A percentile compares a stretch with the other conserved stretches of the same genome.
These are phyloP conservation scores for Adoxophyes honmai DNA, from an alignment of 1,140 invertebrate genomes.

Conservation along the genomic window DNA sequence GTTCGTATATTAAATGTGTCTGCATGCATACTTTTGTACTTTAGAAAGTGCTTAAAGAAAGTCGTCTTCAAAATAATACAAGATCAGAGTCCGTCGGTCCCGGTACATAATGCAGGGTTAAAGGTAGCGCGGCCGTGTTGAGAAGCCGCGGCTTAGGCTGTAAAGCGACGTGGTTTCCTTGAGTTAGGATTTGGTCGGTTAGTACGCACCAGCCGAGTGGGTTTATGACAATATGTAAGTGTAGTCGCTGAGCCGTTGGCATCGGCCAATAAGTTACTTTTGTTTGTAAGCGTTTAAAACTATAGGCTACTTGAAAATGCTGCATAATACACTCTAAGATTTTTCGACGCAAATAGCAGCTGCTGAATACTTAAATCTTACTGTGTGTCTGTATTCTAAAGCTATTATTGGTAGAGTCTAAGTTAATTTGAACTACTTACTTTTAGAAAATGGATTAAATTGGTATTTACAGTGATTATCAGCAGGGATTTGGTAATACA, in stretches of 20 bases:
- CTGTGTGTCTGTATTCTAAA: no score
- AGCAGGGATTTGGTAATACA: no score
- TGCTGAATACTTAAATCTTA: no score
- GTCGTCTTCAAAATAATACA: conserved; percentile 11
- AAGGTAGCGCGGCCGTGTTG: conserved; percentile 22
- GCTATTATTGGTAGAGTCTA: no score
- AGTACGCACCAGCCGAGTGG: conserved; percentile 34
- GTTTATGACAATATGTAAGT: conserved; percentile 67
- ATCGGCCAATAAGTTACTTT: conserved; percentile 62
- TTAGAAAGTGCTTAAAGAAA: conserved; percentile 11
- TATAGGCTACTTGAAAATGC: conserved; percentile 41
- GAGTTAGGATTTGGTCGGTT: conserved; percentile 34
- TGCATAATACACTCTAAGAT: conserved; percentile 18
- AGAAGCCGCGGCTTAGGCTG: conserved; percentile 19
- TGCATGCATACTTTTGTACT: conserved; percentile 1
- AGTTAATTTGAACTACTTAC: no score
- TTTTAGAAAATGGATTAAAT: no score
- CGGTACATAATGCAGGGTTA: conserved; percentile 23
- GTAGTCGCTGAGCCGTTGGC: conserved; percentile 47
- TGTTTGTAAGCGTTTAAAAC: conserved; percentile 66
- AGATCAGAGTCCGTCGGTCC: conserved; percentile 11
- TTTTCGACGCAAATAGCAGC: no score
- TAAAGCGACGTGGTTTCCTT: conserved; percentile 30
- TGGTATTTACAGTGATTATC: no score
- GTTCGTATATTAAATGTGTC: conserved; percentile 8